A percentile compares a stretch with the other conserved stretches of the same genome.
phyloP scores from a whole-genome alignment of 2,113 vertebrate species.

The Oenanthe melanoleuca region DNA sequence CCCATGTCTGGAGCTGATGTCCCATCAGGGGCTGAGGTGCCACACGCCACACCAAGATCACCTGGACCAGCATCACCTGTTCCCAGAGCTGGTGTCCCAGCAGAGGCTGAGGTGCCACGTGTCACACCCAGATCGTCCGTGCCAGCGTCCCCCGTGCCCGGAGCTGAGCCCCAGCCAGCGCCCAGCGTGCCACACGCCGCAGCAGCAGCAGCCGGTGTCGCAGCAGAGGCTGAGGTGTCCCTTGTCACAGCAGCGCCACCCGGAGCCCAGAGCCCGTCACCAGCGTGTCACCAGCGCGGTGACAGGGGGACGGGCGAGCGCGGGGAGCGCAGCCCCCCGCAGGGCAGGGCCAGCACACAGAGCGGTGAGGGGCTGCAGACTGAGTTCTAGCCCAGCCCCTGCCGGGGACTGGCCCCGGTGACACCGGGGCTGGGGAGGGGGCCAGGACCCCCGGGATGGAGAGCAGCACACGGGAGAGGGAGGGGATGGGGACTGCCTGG shows the following conservation, averaged over 20 bases:
- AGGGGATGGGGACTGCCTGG: background rate
- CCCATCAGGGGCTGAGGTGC: background rate
- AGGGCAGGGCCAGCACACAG: constrained; percentile 36
- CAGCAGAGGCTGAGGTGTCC: background rate
- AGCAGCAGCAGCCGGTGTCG: background rate
- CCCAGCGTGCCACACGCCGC: rapidly evolving
- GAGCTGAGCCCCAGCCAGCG: background rate
- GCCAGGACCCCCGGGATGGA: background rate
- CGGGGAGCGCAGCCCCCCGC: background rate
- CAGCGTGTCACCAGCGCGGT: constrained; percentile 19
- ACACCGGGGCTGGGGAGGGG: background rate
- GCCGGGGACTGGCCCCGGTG: background rate
- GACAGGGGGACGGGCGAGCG: constrained; percentile 70
- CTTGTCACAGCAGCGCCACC: background rate
- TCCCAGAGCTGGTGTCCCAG: background rate
- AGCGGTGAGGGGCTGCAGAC: constrained; percentile 71
- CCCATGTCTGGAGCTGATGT: too few relatives aligned
- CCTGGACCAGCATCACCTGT: rapidly evolving
- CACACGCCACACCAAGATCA: background rate
- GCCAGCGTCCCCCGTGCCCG: background rate
- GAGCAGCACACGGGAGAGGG: background rate
- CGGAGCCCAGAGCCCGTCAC: rapidly evolving
- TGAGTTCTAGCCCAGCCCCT: constrained; percentile 66
- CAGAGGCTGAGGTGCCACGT: background rate
- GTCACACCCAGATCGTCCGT: background rate